Evolutionary conservation across 2,113 vertebrate genomes (phyloP), one percentile per base, ranked within the genome.

Genomic region (Gymnobelideus leadbeateri): DNA sequence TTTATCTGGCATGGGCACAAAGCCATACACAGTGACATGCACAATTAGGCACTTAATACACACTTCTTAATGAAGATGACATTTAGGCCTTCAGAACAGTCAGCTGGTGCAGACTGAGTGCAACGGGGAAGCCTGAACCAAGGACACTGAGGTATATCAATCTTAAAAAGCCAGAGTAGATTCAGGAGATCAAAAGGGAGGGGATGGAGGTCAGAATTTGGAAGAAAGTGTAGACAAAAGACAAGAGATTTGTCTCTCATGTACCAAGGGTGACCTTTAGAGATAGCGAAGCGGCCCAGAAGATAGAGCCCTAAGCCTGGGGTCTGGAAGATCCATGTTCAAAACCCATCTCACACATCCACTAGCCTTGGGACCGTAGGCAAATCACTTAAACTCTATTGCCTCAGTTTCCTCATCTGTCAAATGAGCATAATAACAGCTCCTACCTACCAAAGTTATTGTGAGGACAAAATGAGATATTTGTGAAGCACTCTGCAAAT

Each of bases 71-170:
- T n/a, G 91, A 37, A 9, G 49, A 68, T 68, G 61, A 37, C 61
- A 77, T 77, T 43, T 77, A 90, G 51, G 61, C 51, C 90, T 96
- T 37, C 57, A 46, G 89, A 16, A 26, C 25, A 89, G 50, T 92
- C 11, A 1, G 31, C 89, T 46, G 77, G 49, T 10, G 43, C 43
- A 92, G 93, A 51, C 91, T 51, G 10, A 2, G 24, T 0, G 21
- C 24, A 89, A 84, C 52, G 93, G 68, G 46, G 46, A 89, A 92
- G 25, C 91, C 89, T 93, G 68, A 77, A 21, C 37, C 91, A 84
- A 84, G 94, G 43, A 24, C 55, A 92, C 50, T 43, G 54, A 92
- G 47, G 92, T 53, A 43, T 50, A 51, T 89, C 46, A 49, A n/a
- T 90, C 37, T 77, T 49, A 24, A 46, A 47, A 46, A 68, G 77